phyloP scores from a whole-genome alignment of 2,888 invertebrate species.

The Cepaea hortensis region DNA sequence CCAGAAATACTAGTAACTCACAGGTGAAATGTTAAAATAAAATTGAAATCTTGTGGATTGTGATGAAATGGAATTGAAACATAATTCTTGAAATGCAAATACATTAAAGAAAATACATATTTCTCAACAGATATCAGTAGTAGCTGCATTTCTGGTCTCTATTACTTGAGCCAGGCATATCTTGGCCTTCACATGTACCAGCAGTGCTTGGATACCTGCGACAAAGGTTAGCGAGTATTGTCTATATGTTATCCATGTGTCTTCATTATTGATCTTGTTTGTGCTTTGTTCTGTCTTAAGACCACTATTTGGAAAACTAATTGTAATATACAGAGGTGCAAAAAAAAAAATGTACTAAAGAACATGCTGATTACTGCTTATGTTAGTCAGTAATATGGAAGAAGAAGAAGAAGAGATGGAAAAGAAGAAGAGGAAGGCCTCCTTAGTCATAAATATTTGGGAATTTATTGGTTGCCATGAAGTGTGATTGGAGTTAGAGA shows the following conservation, averaged over 20 bases:
- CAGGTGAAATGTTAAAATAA: too few relatives aligned
- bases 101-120: background rate
- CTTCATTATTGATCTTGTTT: background rate
- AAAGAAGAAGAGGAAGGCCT: too few relatives aligned
- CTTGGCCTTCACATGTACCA: conserved; percentile 41
- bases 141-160: conserved; percentile 45
- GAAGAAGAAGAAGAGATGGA: too few relatives aligned
- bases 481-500: too few relatives aligned
- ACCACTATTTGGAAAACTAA: background rate
- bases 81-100: background rate
- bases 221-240: conserved; percentile 43
- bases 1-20: too few relatives aligned
- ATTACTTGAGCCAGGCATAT: conserved; percentile 46
- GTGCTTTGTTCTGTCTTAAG: background rate
- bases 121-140: conserved; percentile 12
- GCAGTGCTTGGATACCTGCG: conserved; percentile 43
- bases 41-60: too few relatives aligned
- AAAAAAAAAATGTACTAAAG: background rate
- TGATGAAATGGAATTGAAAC: too few relatives aligned
- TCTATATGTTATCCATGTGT: too few relatives aligned
- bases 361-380: background rate
- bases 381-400: too few relatives aligned
- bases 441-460: too few relatives aligned
- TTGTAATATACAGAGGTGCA: background rate
- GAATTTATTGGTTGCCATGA: too few relatives aligned